Percentiles rank a stretch among this genome's conserved stretches.
phyloP scores from a whole-genome alignment of 2,797 vertebrate species.

The Myotis myotis region DNA sequence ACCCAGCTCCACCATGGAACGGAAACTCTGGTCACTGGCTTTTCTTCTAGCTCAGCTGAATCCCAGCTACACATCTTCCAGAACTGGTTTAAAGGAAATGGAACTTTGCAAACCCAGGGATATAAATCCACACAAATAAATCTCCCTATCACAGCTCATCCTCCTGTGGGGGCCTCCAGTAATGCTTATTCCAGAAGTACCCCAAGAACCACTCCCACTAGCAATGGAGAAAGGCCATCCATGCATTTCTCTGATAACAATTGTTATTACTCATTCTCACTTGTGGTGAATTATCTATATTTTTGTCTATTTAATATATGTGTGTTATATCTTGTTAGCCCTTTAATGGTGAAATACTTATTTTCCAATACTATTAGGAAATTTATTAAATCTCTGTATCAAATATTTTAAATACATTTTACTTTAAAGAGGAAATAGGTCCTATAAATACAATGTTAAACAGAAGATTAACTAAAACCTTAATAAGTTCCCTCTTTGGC shows the following conservation, averaged over 20 bases:
- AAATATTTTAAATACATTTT: conserved; percentile 11
- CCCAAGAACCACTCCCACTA: too few species aligned
- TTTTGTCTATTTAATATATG: not conserved
- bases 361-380: not conserved
- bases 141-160: too few species aligned
- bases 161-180: too few species aligned
- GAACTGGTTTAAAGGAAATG: too few species aligned
- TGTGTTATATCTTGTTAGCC: not conserved
- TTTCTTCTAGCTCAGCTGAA: too few species aligned
- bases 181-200: too few species aligned
- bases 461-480: not conserved
- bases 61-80: too few species aligned
- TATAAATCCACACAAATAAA: too few species aligned
- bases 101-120: too few species aligned
- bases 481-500: not conserved
- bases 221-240: too few species aligned
- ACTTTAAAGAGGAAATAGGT: not conserved
- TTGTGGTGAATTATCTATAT: not conserved
- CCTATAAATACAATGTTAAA: not conserved
- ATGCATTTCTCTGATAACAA: not conserved
- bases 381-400: not conserved
- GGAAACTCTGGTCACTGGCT: too few species aligned
- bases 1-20: too few species aligned
- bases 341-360: not conserved
- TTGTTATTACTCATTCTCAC: not conserved